phyloP scores from a whole-genome alignment of 2,113 vertebrate genomes.

The Chloropsis hardwickii region DNA sequence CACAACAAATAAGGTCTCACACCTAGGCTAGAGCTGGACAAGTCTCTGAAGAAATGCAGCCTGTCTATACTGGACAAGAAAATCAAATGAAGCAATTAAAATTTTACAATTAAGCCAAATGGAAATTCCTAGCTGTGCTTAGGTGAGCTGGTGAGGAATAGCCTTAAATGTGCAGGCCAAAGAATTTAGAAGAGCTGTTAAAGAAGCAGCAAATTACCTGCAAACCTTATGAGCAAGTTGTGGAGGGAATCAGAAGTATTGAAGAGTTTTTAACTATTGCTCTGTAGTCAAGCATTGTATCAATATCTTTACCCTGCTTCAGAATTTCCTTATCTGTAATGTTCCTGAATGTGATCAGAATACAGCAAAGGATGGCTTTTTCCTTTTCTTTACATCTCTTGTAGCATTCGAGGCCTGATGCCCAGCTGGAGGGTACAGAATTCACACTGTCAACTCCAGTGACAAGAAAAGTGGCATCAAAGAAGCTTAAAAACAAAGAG shows the following conservation, averaged over 20 bases:
- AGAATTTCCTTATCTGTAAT: background rate
- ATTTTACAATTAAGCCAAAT: background rate
- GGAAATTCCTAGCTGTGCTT: background rate
- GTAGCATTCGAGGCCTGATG: conserved; percentile 32
- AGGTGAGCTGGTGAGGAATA: background rate
- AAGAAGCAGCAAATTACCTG: background rate
- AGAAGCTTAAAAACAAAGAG: conserved; percentile 81
- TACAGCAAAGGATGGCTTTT: background rate
- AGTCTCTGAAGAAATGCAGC: background rate
- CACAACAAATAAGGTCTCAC: background rate
- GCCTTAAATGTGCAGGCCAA: background rate
- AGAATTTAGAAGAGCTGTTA: background rate
- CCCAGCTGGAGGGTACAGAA: conserved; percentile 7
- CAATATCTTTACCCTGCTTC: background rate
- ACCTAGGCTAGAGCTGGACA: background rate
- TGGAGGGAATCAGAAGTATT: background rate
- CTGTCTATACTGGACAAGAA: background rate
- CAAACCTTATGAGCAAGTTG: background rate
- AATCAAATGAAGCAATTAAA: background rate
- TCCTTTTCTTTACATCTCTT: background rate
- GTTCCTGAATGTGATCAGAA: background rate
- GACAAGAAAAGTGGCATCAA: conserved; percentile 56
- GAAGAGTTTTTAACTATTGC: background rate
- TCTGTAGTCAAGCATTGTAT: background rate
- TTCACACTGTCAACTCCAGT: conserved; percentile 55